These are phyloP conservation scores for Drosophila murphyi DNA, from an alignment of 1,140 invertebrate species.

Conservation along the genomic window DNA sequence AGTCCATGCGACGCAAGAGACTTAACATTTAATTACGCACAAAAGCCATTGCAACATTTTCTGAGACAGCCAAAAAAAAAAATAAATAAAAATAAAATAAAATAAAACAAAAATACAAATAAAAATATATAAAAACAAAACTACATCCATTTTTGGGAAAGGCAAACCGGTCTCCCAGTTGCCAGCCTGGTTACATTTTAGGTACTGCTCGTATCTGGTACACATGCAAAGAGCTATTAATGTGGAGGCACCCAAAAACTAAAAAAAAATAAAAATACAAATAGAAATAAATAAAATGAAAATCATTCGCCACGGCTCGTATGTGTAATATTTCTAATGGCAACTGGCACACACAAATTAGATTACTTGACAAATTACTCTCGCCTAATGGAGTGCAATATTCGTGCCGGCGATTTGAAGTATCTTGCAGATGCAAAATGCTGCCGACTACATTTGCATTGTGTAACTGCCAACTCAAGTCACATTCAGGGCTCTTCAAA, in stretches of 20 bases:
- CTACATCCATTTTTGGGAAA: constrained; percentile 65
- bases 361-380: constrained; percentile 33
- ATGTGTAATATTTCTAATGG: constrained; percentile 50
- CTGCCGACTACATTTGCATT: background rate
- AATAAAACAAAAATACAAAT: constrained; percentile 12
- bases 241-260: background rate
- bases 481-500: background rate
- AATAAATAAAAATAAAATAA: constrained; percentile 14
- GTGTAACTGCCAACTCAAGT: constrained; percentile 1
- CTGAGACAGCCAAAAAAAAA: constrained; percentile 14
- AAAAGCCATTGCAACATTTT: constrained; percentile 70
- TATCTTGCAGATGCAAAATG: constrained; percentile 5
- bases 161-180: constrained; percentile 74
- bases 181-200: constrained; percentile 64
- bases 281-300: too few relatives aligned
- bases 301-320: constrained; percentile 17
- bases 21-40: constrained; percentile 78
- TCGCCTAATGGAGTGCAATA: constrained; percentile 8
- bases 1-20: constrained; percentile 43
- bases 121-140: constrained; percentile 23
- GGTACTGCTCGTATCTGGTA: constrained; percentile 34
- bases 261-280: background rate
- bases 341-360: constrained; percentile 32
- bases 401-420: background rate
- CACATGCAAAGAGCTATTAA: constrained; percentile 1